phyloP scores from a whole-genome alignment of 2,888 invertebrate genomes.

The Norana najaformis region DNA sequence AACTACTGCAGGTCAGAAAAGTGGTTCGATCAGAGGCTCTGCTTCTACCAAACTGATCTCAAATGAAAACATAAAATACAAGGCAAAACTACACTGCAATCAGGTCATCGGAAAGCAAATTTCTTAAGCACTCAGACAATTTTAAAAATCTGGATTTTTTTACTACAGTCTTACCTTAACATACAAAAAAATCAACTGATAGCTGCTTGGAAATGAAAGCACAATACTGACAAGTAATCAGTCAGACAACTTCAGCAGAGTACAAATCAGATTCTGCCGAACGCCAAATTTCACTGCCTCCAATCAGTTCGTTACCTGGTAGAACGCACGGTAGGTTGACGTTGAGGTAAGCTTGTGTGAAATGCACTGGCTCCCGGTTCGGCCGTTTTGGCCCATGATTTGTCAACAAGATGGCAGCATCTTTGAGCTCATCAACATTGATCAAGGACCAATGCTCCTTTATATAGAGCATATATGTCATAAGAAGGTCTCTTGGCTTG shows the following conservation, averaged over 20 bases:
- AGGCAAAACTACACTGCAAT: no score
- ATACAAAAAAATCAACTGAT: not conserved
- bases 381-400: conserved; percentile 55
- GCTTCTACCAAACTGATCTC: no score
- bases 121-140: not conserved
- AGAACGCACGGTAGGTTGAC: conserved; percentile 48
- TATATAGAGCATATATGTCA: conserved; percentile 55
- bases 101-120: no score
- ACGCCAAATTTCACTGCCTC: not conserved
- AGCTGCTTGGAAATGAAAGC: not conserved
- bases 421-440: conserved; percentile 50
- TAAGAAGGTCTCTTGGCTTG: conserved; percentile 45
- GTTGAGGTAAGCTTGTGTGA: conserved; percentile 52
- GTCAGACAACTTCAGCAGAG: not conserved
- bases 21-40: not conserved
- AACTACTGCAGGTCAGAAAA: no score
- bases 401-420: conserved; percentile 50
- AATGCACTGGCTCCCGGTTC: conserved; percentile 51
- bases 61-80: no score
- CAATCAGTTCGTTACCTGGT: conserved; percentile 45
- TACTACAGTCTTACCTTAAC: not conserved
- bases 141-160: not conserved
- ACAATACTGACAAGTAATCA: not conserved
- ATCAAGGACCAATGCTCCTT: conserved; percentile 52
- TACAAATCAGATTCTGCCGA: no score